Base-by-base conservation (phyloP, 2,797 vertebrate species). In the Limnodromus scolopaceus region DNA sequence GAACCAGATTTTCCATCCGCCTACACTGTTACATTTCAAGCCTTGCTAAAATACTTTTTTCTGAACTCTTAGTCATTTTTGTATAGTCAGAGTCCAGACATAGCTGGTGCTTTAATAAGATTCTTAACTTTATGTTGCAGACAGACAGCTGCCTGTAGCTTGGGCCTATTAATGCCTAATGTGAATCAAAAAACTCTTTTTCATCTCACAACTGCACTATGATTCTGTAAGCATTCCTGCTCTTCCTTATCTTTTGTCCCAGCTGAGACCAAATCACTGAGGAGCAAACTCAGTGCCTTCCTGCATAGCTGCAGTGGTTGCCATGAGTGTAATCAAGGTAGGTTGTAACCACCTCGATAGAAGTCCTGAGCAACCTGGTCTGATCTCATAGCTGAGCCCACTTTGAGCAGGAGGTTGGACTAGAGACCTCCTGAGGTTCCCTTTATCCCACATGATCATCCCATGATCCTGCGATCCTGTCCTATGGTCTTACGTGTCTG, bases 291-390 rank as follows among this genome's bases (percentile, higher is more conserved):
- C 30, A 41, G 16, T 32, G 24, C 34, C 25, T 80, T 74, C 41
- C 54, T 71, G 32, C 19, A 25, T 27, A 48, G 22, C 27, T 30
- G 39, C 19, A 25, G 43, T 27, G 36, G 8, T 24, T 87, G 24
- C 68, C 1, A 1, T 0, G 0, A 27, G 6, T 49, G 3, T 48
- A 38, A 36, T 45, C 0, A 2, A 55, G 24, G 17, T 25, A 51
- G 20, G 41, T 82, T 65, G 41, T 55, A 74, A 72, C 27, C 20
- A 58, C 17, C 41, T 65, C 41, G 30, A 1, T 20, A 66, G 20
- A 86, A 34, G 11, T n/a, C 17, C 30, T 84, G 27, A 79, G 13
- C 48, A 63, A 16, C 18, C 19, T 30, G 20, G 12, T 53, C 39
- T 69, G 45, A 38, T 71, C 43, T 66, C 19, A 36, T 27, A 71